These are phyloP conservation scores for Porites divaricata DNA, from an alignment of 92 coral and sea anemone species.

Conservation along the genomic window DNA sequence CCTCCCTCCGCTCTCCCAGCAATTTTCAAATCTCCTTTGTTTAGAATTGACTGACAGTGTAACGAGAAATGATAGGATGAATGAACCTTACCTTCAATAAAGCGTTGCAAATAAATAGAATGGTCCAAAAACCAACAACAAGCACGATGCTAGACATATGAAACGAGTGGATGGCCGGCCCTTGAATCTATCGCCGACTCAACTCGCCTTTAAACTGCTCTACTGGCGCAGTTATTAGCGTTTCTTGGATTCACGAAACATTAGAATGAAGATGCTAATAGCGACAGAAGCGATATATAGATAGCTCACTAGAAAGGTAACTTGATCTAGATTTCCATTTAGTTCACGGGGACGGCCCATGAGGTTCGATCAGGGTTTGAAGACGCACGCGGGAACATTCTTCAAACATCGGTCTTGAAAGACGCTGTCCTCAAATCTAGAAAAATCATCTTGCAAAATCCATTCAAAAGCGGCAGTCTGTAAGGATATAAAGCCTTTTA, in stretches of 20 bases:
- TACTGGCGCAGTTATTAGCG: no score
- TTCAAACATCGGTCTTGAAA: background rate
- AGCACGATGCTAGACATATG: constrained; percentile 69
- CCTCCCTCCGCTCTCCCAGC: no score
- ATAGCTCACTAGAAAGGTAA: background rate
- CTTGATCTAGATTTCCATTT: background rate
- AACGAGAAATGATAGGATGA: no score
- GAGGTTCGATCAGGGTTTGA: background rate
- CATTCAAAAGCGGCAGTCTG: background rate
- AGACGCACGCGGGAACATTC: background rate
- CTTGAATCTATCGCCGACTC: background rate
- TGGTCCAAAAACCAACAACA: constrained; percentile 77
- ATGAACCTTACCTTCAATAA: constrained; percentile 68
- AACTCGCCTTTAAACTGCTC: background rate
- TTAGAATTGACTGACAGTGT: no score
- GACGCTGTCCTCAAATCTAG: background rate
- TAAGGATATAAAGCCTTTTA: background rate
- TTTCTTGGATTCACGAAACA: background rate
- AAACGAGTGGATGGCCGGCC: background rate
- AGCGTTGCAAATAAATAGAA: constrained; percentile 75
- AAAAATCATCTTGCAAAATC: background rate
- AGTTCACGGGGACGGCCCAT: background rate
- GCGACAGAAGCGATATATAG: background rate
- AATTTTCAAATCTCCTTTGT: no score
- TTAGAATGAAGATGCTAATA: background rate